phyloP scores from a whole-genome alignment of 2,113 vertebrate genomes.

The Centropus unirufus region DNA sequence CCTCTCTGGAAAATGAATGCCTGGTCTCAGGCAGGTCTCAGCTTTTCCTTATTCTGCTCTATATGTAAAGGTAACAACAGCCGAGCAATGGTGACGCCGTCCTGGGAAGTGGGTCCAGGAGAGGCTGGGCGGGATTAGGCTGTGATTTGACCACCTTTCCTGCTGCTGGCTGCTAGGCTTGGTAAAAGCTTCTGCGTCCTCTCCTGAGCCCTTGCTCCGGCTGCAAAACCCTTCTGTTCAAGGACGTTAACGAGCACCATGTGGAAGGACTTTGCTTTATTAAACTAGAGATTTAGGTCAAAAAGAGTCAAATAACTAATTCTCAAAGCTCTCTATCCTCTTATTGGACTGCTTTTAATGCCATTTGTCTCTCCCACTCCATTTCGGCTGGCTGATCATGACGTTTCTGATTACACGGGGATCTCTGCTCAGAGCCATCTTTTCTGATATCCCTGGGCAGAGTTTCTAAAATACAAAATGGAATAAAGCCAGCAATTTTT shows the following conservation, averaged over 20 bases:
- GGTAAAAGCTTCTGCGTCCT: neutral
- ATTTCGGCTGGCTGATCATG: neutral
- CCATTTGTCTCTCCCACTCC: slow-evolving; percentile 1
- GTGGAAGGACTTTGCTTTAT: slow-evolving; percentile 57
- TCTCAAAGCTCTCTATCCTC: slow-evolving; percentile 60
- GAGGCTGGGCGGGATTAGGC: neutral
- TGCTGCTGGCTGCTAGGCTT: neutral
- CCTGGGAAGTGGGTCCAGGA: neutral
- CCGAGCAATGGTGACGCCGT: fast-evolving
- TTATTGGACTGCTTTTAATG: slow-evolving; percentile 49
- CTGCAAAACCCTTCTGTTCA: neutral
- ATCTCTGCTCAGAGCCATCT: neutral
- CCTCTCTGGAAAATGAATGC: neutral
- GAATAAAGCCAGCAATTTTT: neutral
- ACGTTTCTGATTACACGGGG: fast-evolving
- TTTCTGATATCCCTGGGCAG: neutral
- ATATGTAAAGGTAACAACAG: neutral
- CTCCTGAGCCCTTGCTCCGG: neutral
- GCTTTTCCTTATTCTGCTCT: fast-evolving
- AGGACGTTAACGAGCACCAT: neutral
- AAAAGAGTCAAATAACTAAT: slow-evolving; percentile 63
- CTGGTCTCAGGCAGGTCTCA: neutral
- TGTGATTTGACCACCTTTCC: neutral
- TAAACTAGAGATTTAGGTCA: slow-evolving; percentile 63
- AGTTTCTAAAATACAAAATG: neutral